A percentile compares a stretch with the other conserved stretches of the same genome.
Conservation (phyloP, 2,113 vertebrate genomes). For the Brachypodius melanocephalos region DNA sequence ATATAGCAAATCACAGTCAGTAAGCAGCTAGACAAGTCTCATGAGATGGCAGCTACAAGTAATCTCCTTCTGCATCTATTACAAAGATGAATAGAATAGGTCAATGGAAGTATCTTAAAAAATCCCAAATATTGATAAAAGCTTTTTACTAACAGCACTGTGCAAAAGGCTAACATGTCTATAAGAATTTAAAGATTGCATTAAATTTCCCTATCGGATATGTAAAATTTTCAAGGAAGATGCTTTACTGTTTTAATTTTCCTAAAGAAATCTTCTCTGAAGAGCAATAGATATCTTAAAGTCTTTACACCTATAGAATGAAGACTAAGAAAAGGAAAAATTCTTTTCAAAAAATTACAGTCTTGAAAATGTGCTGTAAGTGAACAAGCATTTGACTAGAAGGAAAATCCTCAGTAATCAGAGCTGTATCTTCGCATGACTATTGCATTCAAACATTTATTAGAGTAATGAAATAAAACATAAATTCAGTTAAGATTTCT, state of each 20-base stretch:
- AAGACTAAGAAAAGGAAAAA: background rate
- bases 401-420: background rate
- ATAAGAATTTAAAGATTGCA: background rate
- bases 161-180: background rate
- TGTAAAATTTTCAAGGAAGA: background rate
- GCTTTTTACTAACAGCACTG: background rate
- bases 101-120: background rate
- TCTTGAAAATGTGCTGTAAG: background rate
- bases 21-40: conserved; percentile 13
- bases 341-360: background rate
- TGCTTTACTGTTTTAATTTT: background rate
- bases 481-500: background rate
- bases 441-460: background rate
- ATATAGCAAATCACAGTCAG: conserved; percentile 25
- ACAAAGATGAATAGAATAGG: conserved; percentile 5
- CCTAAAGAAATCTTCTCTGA: background rate
- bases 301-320: background rate
- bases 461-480: background rate
- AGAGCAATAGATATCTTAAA: background rate
- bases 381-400: background rate
- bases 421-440: background rate
- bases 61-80: conserved; percentile 20
- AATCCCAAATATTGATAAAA: background rate
- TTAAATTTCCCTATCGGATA: background rate
- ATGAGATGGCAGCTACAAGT: conserved; percentile 25